A percentile compares a stretch with the other conserved stretches of the same genome.
Conservation (phyloP, 2,113 vertebrate genomes). For the Burhinus oedicnemus region DNA sequence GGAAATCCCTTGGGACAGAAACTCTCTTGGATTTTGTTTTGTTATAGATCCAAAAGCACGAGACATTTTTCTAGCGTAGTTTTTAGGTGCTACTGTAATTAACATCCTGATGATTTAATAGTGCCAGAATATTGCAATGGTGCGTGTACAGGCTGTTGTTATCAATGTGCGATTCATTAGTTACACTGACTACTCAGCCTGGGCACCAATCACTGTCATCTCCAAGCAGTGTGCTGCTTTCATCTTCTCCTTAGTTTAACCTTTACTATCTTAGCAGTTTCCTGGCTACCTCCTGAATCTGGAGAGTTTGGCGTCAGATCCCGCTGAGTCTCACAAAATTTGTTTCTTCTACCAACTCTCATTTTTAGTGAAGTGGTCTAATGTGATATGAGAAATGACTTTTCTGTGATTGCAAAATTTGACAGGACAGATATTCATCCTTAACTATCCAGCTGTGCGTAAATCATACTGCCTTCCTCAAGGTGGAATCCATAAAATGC, state of each 20-base stretch:
- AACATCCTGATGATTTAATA: not conserved
- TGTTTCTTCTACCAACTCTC: not conserved
- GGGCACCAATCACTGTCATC: not conserved
- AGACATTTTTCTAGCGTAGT: not conserved
- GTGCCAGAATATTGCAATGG: not conserved
- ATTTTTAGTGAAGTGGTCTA: conserved; percentile 18
- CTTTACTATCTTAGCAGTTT: not conserved
- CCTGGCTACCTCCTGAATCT: not conserved
- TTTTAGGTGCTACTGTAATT: not conserved
- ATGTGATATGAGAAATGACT: not conserved
- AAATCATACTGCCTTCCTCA: conserved; percentile 45
- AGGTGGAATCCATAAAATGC: conserved; percentile 52
- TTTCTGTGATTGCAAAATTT: conserved; percentile 9
- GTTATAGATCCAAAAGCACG: not conserved
- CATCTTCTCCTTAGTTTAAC: conserved; percentile 13
- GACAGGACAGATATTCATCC: not conserved
- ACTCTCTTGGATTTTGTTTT: not conserved
- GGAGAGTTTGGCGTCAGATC: not conserved
- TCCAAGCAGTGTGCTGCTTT: not conserved
- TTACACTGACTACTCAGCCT: not conserved
- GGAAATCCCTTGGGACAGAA: not conserved
- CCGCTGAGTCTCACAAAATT: not conserved
- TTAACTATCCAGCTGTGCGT: not conserved
- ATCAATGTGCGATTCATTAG: not conserved
- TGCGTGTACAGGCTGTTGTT: not conserved